Base-by-base conservation (phyloP, 2,113 vertebrate genomes). In the Peromyscus maniculatus region DNA sequence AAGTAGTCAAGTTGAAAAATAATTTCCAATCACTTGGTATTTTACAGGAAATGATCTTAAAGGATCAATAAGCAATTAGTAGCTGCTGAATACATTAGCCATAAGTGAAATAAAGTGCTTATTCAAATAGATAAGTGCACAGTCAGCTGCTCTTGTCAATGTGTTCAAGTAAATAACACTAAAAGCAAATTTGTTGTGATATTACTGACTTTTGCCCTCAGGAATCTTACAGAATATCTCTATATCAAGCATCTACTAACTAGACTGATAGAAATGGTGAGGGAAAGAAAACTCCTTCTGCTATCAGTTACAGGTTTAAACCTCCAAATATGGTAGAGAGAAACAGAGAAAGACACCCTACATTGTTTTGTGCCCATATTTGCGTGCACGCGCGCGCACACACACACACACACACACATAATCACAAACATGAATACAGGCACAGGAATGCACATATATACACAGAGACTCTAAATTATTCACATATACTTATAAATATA, bases 281-380 rank as follows among this genome's bases (percentile, higher is more conserved):
- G 7, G 19, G 59, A 75, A 67, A 92, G 4, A 87, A 96, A 97
- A 86, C 55, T 62, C 55, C 94, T 97, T 97, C 98, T 98, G 36
- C 92, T 88, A 71, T 95, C 93, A 94, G 97, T 80, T 96, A 69
- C 77, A 43, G 49, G 83, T 97, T 98, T 93, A 97, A 93, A 24
- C 2, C 24, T 31, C 15, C 64, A 87, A 87, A 11, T 11, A 86
- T 21, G 26, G 13, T 5, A 49, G 17, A 67, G 28, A 67, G 13
- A 39, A 67, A 67, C 7, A 87, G 28, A 66, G 26, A 86, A 46
- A 67, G 83, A 33, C 19, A 21, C 2, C 5, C 15, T 33, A 67
- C 28, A 33, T 33, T 13, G 1, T 33, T 31, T 46, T 66, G 16
- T 87, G 5, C 15, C 19, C 9, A 67, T 49, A 67, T 9, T 87